These are phyloP conservation scores for Pissodes strobi DNA, from an alignment of 1,140 invertebrate species.

Conservation along the genomic window DNA sequence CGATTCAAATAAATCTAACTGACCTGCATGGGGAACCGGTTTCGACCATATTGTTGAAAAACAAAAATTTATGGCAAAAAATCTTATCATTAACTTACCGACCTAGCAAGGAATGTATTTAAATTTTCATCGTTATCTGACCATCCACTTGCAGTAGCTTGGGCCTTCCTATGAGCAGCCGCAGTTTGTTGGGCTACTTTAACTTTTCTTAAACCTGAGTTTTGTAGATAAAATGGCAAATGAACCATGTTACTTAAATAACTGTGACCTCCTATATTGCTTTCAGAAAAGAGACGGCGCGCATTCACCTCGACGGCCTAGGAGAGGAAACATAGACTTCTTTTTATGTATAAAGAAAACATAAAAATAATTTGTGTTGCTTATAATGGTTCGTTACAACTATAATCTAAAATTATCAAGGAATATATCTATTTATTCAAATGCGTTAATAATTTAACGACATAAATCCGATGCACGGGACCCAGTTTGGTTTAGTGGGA, in stretches of 20 bases:
- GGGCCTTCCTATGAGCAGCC: slow-evolving; percentile 53
- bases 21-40: too few species aligned
- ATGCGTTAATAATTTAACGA: too few species aligned
- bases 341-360: too few species aligned
- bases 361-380: too few species aligned
- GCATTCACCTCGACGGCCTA: slow-evolving; percentile 92
- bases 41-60: too few species aligned
- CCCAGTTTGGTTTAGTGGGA: too few species aligned
- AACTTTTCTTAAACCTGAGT: slow-evolving; percentile 88
- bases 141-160: slow-evolving; percentile 30
- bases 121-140: slow-evolving; percentile 58
- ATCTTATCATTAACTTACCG: slow-evolving; percentile 43
- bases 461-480: too few species aligned
- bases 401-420: too few species aligned
- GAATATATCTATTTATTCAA: too few species aligned
- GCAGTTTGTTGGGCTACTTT: slow-evolving; percentile 84
- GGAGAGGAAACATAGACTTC: too few species aligned
- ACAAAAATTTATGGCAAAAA: not conserved
- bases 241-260: slow-evolving; percentile 96
- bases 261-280: slow-evolving; percentile 90
- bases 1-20: too few species aligned
- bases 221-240: slow-evolving; percentile 96
- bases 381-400: too few species aligned
- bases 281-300: slow-evolving; percentile 80
- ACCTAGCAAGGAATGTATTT: slow-evolving; percentile 46